Percentiles rank a stretch among this genome's conserved stretches.
These are phyloP conservation scores for Athene noctua DNA, from an alignment of 2,113 vertebrate genomes.

Conservation along the genomic window DNA sequence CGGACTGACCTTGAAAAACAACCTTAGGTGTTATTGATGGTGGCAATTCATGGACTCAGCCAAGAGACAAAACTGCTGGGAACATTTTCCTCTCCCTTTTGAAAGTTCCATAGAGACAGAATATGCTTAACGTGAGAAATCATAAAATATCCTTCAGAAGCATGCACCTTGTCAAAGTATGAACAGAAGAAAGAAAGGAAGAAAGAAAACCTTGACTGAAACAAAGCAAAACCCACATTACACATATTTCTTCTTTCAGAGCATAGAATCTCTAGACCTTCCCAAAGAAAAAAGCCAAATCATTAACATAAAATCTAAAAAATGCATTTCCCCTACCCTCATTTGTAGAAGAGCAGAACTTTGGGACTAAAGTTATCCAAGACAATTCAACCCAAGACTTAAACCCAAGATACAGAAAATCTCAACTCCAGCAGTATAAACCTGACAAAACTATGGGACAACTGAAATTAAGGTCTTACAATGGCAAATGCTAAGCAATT, in stretches of 20 bases:
- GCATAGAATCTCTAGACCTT: neutral
- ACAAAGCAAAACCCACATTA: neutral
- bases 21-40: neutral
- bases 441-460: neutral
- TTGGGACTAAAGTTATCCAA: neutral
- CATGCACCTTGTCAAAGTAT: neutral
- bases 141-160: neutral
- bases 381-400: neutral
- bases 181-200: neutral
- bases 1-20: neutral
- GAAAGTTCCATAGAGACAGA: neutral
- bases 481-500: neutral
- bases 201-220: neutral
- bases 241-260: neutral
- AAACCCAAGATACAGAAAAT: neutral
- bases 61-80: neutral
- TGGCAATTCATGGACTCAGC: neutral
- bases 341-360: neutral
- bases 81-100: neutral
- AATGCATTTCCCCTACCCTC: neutral
- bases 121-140: neutral
- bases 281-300: neutral
- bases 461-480: neutral
- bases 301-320: neutral
- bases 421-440: neutral